Conservation (phyloP, 2,797 vertebrate genomes). For the Paedocypris micromegethes region DNA sequence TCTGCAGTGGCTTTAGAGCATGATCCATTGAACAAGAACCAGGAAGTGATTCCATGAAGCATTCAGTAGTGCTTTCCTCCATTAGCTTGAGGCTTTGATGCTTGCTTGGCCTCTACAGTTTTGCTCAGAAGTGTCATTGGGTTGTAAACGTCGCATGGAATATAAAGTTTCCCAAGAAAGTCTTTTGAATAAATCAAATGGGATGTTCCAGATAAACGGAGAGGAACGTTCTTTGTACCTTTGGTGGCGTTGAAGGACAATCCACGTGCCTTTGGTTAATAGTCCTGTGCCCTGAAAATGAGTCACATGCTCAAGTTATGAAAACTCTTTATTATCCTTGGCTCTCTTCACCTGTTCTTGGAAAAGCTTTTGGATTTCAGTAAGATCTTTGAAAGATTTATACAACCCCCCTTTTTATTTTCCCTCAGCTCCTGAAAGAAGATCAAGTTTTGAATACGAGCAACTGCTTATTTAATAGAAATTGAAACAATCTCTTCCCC, state of each 20-base stretch:
- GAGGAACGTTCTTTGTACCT: background rate
- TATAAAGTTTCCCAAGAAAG: too few species aligned
- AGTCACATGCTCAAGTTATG: conserved; percentile 50
- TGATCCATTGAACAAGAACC: conserved; percentile 57
- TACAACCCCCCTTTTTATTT: conserved; percentile 54
- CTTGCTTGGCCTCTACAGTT: too few species aligned
- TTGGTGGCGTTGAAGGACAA: background rate
- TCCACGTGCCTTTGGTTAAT: background rate
- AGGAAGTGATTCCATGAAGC: conserved; percentile 52
- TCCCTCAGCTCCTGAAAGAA: conserved; percentile 50
- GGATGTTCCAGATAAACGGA: background rate
- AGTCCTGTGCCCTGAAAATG: background rate
- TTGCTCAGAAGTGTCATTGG: too few species aligned
- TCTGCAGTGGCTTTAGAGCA: conserved; percentile 70
- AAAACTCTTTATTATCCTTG: conserved; percentile 61
- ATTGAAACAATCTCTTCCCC: conserved; percentile 61
- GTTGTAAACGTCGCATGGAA: too few species aligned
- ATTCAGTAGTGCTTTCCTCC: conserved; percentile 27
- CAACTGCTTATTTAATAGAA: conserved; percentile 58
- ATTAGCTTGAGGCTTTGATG: background rate
- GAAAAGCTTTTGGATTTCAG: conserved; percentile 32
- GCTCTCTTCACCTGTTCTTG: conserved; percentile 53
- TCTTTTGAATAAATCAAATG: too few species aligned
- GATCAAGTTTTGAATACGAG: conserved; percentile 57
- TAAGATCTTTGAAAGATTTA: conserved; percentile 56